Evolutionary conservation across 2,797 vertebrate genomes (phyloP), one percentile per base, ranked within the genome.

Genomic region (Morelia viridis): DNA sequence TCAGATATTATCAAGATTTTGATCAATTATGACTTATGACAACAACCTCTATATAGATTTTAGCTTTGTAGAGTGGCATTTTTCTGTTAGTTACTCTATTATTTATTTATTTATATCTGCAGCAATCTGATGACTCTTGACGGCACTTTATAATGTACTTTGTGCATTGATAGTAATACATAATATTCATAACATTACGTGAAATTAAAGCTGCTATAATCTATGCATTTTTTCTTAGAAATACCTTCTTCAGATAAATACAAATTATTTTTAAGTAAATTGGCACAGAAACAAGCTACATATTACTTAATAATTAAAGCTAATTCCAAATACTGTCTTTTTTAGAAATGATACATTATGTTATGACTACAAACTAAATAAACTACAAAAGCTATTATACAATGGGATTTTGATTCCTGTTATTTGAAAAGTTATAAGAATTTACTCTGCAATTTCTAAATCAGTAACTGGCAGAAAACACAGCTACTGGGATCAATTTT

Each of bases 351-450:
- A 56, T 71, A 68, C 19, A 35, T 85, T 68, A 68, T 7, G 0
- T 56, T 57, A 28, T 83, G 90, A 90, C 8, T 57, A 65, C 35
- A n/a, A 8, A 35, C 91, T 93, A 11, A 89, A 71, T 13, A 26
- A 89, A 56, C 87, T 89, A 53, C 85, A 76, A 80, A 89, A 76
- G 41, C 1, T 2, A 50, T 3, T 15, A 56, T 17, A 57, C 62
- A 62, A 31, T 91, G 76, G 53, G 57, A 85, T 95, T 62, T 61
- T 46, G 89, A 91, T 50, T 85, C 60, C 88, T 2, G 19, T 58
- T 19, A 68, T 87, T 58, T 89, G 80, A 89, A 95, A 91, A 65
- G 90, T 17, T 35, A 17, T 0, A 0, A 26, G 10, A 0, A 61
- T 85, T 94, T 58, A 50, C 11, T 61, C 13, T 0, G n/a, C 60